A percentile compares a stretch with the other conserved stretches of the same genome.
These are phyloP conservation scores for Drosophila ananassae DNA, from an alignment of 1,140 invertebrate genomes.

Conservation along the genomic window DNA sequence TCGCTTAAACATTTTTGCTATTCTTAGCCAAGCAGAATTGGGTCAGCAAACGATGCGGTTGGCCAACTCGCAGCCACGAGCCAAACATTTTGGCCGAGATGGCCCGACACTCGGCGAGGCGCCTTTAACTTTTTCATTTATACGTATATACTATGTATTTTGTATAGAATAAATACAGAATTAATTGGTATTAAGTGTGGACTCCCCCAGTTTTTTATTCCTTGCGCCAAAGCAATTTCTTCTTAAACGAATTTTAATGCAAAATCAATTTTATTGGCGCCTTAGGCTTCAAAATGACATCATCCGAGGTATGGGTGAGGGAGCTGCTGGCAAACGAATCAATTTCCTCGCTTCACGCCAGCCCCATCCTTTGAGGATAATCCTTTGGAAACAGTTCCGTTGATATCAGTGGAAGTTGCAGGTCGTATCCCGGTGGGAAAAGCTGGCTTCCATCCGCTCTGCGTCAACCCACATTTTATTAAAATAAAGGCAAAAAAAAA, in stretches of 20 bases:
- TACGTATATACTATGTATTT: slow-evolving; percentile 32
- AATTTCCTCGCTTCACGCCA: slow-evolving; percentile 6
- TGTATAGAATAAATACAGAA: slow-evolving; percentile 53
- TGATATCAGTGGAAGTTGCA: slow-evolving; percentile 24
- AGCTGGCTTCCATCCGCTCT: slow-evolving; percentile 1
- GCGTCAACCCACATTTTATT: slow-evolving; percentile 31
- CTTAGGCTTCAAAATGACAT: slow-evolving; percentile 49
- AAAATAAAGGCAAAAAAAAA: slow-evolving; percentile 20
- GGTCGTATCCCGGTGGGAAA: neutral
- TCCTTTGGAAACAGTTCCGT: slow-evolving; percentile 15
- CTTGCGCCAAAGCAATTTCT: slow-evolving; percentile 25
- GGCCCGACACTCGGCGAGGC: slow-evolving; percentile 25
- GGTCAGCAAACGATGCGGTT: slow-evolving; percentile 68
- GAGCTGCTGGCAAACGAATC: neutral
- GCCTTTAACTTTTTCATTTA: slow-evolving; percentile 27
- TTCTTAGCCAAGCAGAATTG: slow-evolving; percentile 67
- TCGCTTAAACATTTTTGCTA: slow-evolving; percentile 58
- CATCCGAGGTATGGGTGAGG: slow-evolving; percentile 6
- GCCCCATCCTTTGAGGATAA: slow-evolving; percentile 6
- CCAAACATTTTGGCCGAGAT: slow-evolving; percentile 62
- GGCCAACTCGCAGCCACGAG: slow-evolving; percentile 48
- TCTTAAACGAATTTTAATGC: slow-evolving; percentile 56
- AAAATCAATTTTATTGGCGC: slow-evolving; percentile 57
- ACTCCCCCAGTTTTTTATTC: neutral
- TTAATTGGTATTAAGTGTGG: slow-evolving; percentile 69